Conservation (phyloP, 2,797 vertebrate species). For the Pampus argenteus region DNA sequence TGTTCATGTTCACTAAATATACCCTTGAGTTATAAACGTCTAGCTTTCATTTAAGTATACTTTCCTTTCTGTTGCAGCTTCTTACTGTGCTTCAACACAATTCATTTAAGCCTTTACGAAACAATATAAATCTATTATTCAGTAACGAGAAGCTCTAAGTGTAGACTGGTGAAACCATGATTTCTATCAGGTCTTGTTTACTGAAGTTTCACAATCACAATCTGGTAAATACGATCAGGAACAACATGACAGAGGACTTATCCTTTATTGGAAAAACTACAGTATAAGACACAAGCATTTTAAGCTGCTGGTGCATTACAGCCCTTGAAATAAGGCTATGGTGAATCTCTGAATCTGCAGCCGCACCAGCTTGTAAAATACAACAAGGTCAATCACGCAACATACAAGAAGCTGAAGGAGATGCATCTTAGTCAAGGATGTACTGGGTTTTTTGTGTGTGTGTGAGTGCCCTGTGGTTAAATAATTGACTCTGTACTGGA, state of each 20-base stretch:
- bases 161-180: background rate
- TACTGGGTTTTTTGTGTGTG: conserved; percentile 27
- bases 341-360: conserved; percentile 12
- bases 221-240: background rate
- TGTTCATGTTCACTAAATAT: no score
- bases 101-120: background rate
- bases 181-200: background rate
- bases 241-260: background rate
- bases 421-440: conserved; percentile 40
- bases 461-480: conserved; percentile 42
- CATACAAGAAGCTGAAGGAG: conserved; percentile 30
- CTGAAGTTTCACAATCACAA: background rate
- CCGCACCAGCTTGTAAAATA: conserved; percentile 16
- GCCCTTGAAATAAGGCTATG: background rate
- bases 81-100: background rate
- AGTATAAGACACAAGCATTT: background rate
- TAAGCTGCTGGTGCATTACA: background rate
- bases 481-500: conserved; percentile 28
- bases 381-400: conserved; percentile 43
- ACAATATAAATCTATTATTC: background rate
- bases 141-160: background rate
- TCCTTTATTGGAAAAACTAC: background rate
- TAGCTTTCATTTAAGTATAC: background rate
- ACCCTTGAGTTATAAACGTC: background rate
- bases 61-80: background rate